Percentiles rank a stretch among this genome's conserved stretches.
Conservation (phyloP, 2,888 invertebrate species). For the Cephus rjabovi region DNA sequence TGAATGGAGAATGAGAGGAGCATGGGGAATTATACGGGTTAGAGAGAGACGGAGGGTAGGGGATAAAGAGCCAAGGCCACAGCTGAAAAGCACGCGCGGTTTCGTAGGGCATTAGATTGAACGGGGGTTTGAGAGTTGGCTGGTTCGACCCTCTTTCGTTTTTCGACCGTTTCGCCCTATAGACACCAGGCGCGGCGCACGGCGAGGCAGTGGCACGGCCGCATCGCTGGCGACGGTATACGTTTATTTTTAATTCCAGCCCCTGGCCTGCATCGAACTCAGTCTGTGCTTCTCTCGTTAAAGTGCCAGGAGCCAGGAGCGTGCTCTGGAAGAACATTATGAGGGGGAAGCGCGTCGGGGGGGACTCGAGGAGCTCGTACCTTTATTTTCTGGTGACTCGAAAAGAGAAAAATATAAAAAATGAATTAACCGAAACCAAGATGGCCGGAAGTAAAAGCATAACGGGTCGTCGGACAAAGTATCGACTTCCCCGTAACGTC, state of each 20-base stretch:
- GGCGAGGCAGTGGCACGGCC: not conserved
- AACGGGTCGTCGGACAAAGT: not conserved
- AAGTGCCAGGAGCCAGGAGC: not conserved
- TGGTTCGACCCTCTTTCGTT: not conserved
- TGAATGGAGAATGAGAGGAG: not conserved
- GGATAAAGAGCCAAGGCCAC: not conserved
- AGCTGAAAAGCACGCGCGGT: not conserved
- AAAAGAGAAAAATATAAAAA: not conserved
- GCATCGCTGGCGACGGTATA: not conserved
- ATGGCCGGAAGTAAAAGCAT: not conserved
- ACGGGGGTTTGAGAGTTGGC: not conserved
- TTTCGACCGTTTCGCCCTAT: not conserved
- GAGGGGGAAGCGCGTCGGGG: not conserved
- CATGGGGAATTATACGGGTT: not conserved
- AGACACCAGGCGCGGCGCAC: not conserved
- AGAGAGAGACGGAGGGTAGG: not conserved
- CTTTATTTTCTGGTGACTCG: not conserved
- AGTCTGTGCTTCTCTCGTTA: not conserved
- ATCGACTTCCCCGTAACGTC: not conserved
- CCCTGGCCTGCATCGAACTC: not conserved
- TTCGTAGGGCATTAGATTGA: not conserved
- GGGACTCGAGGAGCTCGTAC: not conserved
- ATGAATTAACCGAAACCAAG: not conserved
- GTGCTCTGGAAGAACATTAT: not conserved
- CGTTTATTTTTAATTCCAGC: not conserved